These are phyloP conservation scores for Blastobasis adustella DNA, from an alignment of 2,888 invertebrate species.

Conservation along the genomic window DNA sequence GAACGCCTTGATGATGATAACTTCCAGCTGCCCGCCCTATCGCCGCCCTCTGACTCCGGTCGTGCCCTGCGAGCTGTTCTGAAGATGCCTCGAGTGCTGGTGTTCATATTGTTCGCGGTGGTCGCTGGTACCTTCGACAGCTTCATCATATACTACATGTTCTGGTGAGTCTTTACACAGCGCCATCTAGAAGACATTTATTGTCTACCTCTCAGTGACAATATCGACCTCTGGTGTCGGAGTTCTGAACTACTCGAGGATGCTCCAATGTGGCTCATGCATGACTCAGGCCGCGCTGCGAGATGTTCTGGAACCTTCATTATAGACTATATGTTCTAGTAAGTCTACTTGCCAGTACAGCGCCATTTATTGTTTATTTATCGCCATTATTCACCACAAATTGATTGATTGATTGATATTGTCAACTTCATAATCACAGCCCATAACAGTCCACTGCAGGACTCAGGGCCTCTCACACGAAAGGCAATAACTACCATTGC, in stretches of 20 bases:
- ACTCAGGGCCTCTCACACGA: too few relatives aligned
- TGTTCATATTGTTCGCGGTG: constrained; percentile 83
- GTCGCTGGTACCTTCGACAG: constrained; percentile 86
- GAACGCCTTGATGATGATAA: too few relatives aligned
- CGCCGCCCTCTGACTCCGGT: constrained; percentile 80
- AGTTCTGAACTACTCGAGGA: too few relatives aligned
- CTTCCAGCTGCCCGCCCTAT: constrained; percentile 79
- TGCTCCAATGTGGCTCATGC: too few relatives aligned
- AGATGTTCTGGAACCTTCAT: neutral
- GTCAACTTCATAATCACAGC: neutral
- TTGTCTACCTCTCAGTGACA: too few relatives aligned
- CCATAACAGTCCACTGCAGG: too few relatives aligned
- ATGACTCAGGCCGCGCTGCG: too few relatives aligned
- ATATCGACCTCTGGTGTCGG: too few relatives aligned
- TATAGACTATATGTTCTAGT: neutral
- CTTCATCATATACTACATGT: constrained; percentile 87
- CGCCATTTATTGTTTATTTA: neutral
- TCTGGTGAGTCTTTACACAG: constrained; percentile 74
- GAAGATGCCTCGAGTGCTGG: constrained; percentile 76
- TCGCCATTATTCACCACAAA: neutral
- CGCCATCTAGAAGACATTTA: too few relatives aligned
- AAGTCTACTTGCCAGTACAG: neutral
- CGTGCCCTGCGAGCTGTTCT: constrained; percentile 77
- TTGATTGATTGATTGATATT: too few relatives aligned
- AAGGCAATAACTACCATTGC: too few relatives aligned